Conservation (phyloP, 1,140 invertebrate genomes). For the Hestina assimilis region DNA sequence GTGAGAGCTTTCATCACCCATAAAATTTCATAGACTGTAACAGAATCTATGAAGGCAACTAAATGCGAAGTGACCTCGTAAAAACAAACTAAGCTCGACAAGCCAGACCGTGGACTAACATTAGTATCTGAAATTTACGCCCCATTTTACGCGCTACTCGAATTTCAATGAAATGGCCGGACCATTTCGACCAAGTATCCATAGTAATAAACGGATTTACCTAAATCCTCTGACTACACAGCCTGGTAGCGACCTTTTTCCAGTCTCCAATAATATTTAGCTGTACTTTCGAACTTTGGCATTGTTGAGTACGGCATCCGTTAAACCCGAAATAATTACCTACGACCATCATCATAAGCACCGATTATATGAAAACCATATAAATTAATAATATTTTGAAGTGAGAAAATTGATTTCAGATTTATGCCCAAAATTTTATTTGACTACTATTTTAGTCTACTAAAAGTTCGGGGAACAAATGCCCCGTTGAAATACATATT, state of each 20-base stretch:
- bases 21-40: constrained; percentile 17
- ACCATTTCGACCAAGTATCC: constrained; percentile 33
- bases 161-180: constrained; percentile 59
- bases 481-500: too few species aligned
- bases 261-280: constrained; percentile 53
- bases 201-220: constrained; percentile 55
- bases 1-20: neutral
- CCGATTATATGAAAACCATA: too few species aligned
- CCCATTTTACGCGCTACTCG: constrained; percentile 55
- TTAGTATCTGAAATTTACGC: constrained; percentile 39
- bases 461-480: too few species aligned
- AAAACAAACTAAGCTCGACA: constrained; percentile 38
- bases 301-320: constrained; percentile 29
- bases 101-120: constrained; percentile 34
- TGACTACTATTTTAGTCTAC: too few species aligned
- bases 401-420: too few species aligned
- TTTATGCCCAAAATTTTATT: too few species aligned
- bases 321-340: constrained; percentile 1
- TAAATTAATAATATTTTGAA: too few species aligned
- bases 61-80: constrained; percentile 31
- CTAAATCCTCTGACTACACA: constrained; percentile 48
- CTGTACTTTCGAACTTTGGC: constrained; percentile 42
- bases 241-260: constrained; percentile 42
- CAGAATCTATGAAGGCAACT: constrained; percentile 27
- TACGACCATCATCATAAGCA: too few species aligned